Evolutionary conservation across 2,113 vertebrate species (phyloP), one percentile per base, ranked within the genome.

Genomic region (Sebastes schlegelii): DNA sequence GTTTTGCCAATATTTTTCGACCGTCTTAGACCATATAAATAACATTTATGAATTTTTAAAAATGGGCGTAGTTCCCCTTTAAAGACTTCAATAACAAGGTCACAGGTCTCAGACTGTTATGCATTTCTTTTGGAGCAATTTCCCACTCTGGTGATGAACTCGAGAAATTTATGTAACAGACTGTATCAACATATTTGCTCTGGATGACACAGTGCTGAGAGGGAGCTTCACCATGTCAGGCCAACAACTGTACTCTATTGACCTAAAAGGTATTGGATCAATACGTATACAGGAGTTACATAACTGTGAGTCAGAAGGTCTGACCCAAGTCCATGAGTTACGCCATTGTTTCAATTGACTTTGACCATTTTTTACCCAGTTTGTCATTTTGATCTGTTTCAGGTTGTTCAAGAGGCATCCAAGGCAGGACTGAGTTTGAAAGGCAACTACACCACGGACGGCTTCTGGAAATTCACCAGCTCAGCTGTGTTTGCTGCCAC

Each of bases 401-500:
- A 98, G 98, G 91, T 93, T 14, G 82, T 98, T 72, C 66, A 94
- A 42, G 46, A 86, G 1, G 92, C 96, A 0, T 95, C 96, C 62
- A 96, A 93, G 80, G 94, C 64, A 3, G 97, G 97, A 4, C 19
- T 97, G 34, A 96, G 93, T 79, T 66, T 97, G 63, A 95, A 93
- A 71, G 86, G 77, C 57, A 99, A 98, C 90, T 52, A 76, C 26
- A 97, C 96, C 55, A 85, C 89, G 1, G 94, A 97, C 80, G 96
- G 96, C 19, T 96, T 95, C 88, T 98, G 98, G 98, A 96, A 97
- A 89, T 96, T 96, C 82, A 91, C 93, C 66, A 97, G 96, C 64
- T 98, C 97, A 8, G 96, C 97, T 84, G 97, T 98, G 93, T 98
- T 99, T 75, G 97, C 97, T 19, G 96, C 97, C 64, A 97, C 97